Conservation (phyloP, 2,797 vertebrate genomes). For the Lemur catta region DNA sequence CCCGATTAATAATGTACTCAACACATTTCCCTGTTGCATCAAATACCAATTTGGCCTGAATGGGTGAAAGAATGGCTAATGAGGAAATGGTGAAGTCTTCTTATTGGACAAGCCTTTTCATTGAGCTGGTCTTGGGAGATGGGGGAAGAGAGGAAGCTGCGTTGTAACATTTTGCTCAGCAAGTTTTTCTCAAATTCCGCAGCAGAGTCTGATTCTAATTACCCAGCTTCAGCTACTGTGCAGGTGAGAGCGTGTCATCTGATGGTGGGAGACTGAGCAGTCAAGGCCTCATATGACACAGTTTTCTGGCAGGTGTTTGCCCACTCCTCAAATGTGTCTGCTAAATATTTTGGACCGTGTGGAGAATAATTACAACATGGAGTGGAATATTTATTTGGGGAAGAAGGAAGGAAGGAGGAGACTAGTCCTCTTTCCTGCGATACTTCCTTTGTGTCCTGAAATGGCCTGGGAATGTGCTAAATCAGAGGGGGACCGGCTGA, state of each 20-base stretch:
- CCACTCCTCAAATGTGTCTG: background rate
- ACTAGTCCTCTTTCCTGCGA: background rate
- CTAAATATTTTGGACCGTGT: conserved; percentile 17
- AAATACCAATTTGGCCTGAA: conserved; percentile 76
- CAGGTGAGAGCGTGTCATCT: background rate
- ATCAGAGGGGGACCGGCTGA: background rate
- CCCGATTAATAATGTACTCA: conserved; percentile 84
- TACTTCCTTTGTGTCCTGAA: conserved; percentile 29
- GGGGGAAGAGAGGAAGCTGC: background rate
- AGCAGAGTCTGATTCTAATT: background rate
- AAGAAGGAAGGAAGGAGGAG: background rate
- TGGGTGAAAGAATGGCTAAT: conserved; percentile 76
- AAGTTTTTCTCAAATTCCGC: background rate
- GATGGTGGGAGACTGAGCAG: background rate
- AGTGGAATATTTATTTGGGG: conserved; percentile 21
- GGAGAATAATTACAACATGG: background rate
- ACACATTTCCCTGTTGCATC: conserved; percentile 75
- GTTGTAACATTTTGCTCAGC: background rate
- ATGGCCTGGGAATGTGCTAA: background rate
- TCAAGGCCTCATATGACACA: background rate
- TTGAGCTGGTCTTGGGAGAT: background rate
- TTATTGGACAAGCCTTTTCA: conserved; percentile 41
- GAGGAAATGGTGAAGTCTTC: conserved; percentile 61
- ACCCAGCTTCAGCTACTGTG: background rate
- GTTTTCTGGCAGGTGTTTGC: background rate